Base-by-base conservation (phyloP, 1,140 invertebrate species). In the Platyscapa corneri region DNA sequence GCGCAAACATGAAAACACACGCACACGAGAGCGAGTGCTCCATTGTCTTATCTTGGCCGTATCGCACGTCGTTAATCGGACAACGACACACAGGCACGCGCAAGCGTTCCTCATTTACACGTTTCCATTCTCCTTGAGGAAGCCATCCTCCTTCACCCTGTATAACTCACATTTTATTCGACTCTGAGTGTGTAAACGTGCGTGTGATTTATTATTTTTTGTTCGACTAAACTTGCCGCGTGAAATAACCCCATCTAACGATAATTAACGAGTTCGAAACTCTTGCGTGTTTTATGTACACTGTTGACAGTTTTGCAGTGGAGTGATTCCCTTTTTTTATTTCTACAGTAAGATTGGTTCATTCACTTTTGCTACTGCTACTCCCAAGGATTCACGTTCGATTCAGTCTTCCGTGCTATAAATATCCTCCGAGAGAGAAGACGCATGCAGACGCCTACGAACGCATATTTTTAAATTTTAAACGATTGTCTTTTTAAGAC, bases 381-480 rank as follows among this genome's bases (percentile, higher is more conserved):
- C 32, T 39, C 42, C 60, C 76, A 84, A 84, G 83, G 83, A 84
- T 84, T 84, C 83, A 79, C 76, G 64, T 78, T 78, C 76, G 65
- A 85, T 85, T 85, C 77, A 30, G 77, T 78, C 77, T 85, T 77
- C 77, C 67, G 83, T 65, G 83, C 77, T 85, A 85, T 85, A 85
- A 85, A 85, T 85, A 85, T 27, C 3, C 53, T 34, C 7, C 46
- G 39, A 76, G 46, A 72, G 64, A 72, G 46, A 60, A 65, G 27
- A 60, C 39, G 60, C 53, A 30, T 32, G 56, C 39, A 53, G 12
- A 46, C 60, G 82, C 42, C 82, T 78, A 78, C 37, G 30, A 67
- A 23, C 65, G 76, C 64, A 79, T 79, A 84, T 84, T 72, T 84
- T 84, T 84, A 79, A 65, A 84, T 79, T 84, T 78, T 70, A 70